phyloP scores from a whole-genome alignment of 2,888 invertebrate genomes.

The Agriotes lineatus region DNA sequence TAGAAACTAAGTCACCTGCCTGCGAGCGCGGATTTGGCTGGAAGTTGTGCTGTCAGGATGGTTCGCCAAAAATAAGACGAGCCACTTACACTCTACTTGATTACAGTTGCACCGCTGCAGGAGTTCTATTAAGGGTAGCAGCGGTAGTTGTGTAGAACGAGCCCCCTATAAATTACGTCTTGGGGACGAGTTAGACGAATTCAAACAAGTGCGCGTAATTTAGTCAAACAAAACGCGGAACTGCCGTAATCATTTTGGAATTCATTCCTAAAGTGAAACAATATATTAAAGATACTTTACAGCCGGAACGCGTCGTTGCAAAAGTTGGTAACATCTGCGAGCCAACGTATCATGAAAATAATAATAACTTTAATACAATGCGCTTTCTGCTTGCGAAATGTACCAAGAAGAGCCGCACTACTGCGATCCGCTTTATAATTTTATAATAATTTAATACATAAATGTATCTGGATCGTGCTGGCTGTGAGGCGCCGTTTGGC shows the following conservation, averaged over 20 bases:
- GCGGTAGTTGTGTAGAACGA: slow-evolving; percentile 3
- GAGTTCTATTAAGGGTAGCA: slow-evolving; percentile 1
- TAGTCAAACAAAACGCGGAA: slow-evolving; percentile 31
- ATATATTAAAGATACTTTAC: slow-evolving; percentile 47
- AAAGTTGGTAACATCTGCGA: slow-evolving; percentile 48
- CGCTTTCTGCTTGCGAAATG: slow-evolving; percentile 44
- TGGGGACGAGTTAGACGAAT: not conserved
- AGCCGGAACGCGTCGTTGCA: slow-evolving; percentile 45
- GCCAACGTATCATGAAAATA: slow-evolving; percentile 40
- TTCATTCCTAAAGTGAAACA: slow-evolving; percentile 47
- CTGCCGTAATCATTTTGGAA: slow-evolving; percentile 46
- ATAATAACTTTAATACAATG: slow-evolving; percentile 49
- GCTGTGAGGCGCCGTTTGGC: too few species aligned
- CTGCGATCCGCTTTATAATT: not conserved
- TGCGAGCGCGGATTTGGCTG: not conserved
- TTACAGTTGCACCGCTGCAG: slow-evolving; percentile 1
- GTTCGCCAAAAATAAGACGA: slow-evolving; percentile 1
- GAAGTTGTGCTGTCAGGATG: not conserved
- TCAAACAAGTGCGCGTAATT: slow-evolving; percentile 16
- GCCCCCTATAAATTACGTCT: slow-evolving; percentile 4
- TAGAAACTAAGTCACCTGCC: slow-evolving; percentile 13
- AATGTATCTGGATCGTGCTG: not conserved
- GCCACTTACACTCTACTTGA: slow-evolving; percentile 2
- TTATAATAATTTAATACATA: not conserved
- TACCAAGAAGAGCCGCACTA: not conserved